A percentile compares a stretch with the other conserved stretches of the same genome.
Conservation (phyloP, 2,113 vertebrate genomes). For the Bungarus multicinctus region DNA sequence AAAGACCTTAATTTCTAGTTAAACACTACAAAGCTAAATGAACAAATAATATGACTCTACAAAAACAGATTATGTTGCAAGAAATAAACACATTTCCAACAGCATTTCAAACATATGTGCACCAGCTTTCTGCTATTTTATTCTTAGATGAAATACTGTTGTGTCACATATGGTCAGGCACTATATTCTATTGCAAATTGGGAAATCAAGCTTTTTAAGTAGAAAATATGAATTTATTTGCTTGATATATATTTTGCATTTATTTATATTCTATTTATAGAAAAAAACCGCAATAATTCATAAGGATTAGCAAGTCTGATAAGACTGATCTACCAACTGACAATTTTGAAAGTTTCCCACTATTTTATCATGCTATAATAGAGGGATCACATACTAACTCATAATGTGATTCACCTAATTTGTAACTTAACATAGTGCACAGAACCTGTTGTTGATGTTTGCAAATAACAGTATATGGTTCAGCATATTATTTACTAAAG, state of each 20-base stretch:
- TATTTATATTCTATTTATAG: neutral
- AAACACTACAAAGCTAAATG: neutral
- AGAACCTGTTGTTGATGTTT: neutral
- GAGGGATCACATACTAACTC: neutral
- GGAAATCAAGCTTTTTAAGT: neutral
- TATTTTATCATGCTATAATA: neutral
- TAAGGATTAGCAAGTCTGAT: neutral
- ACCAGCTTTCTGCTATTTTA: neutral
- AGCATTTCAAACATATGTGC: neutral
- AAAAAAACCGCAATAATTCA: neutral
- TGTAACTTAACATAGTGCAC: neutral
- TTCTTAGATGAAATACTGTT: neutral
- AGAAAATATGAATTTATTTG: neutral
- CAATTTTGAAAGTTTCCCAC: neutral
- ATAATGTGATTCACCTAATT: neutral
- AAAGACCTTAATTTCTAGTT: neutral
- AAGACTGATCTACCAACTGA: neutral
- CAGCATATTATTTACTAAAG: neutral
- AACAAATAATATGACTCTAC: neutral
- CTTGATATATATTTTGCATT: neutral
- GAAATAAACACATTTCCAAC: neutral
- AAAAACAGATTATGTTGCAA: neutral
- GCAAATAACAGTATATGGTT: neutral
- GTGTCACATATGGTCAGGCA: neutral
- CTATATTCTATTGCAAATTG: neutral